Conservation (phyloP, 2,113 vertebrate species). For the Sarotherodon lohbergeri region DNA sequence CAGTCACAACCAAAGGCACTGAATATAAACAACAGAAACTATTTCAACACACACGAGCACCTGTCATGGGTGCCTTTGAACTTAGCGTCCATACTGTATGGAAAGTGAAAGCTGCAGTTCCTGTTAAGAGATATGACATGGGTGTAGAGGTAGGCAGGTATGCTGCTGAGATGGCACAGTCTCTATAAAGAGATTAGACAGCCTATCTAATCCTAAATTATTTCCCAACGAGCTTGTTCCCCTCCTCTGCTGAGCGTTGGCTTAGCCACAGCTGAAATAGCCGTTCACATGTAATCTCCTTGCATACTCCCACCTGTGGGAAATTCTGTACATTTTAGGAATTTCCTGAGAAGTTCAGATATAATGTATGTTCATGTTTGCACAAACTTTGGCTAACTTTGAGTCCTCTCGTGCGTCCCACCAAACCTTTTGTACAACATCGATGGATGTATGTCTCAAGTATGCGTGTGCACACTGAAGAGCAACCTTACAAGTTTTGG, state of each 20-base stretch:
- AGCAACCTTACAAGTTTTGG: not conserved
- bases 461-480: not conserved
- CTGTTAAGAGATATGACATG: constrained; percentile 35
- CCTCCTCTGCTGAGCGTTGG: constrained; percentile 75
- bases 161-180: constrained; percentile 88
- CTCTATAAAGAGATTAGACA: constrained; percentile 91
- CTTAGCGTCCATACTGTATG: constrained; percentile 21
- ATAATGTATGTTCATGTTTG: not conserved
- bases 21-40: constrained; percentile 6
- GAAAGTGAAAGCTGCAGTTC: constrained; percentile 13
- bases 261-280: constrained; percentile 82
- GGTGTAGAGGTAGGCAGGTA: constrained; percentile 46
- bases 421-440: not conserved
- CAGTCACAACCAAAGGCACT: constrained; percentile 47
- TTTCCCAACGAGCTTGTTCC: constrained; percentile 73
- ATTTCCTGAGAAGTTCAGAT: not conserved
- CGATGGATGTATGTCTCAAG: not conserved
- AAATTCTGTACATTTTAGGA: not conserved
- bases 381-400: not conserved
- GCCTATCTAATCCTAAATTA: constrained; percentile 88
- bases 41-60: not conserved
- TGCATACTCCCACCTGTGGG: constrained; percentile 45
- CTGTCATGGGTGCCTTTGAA: not conserved
- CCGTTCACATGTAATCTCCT: constrained; percentile 78
- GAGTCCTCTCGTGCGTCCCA: not conserved